Conservation (phyloP, 2,797 vertebrate species). For the Lacerta agilis region DNA sequence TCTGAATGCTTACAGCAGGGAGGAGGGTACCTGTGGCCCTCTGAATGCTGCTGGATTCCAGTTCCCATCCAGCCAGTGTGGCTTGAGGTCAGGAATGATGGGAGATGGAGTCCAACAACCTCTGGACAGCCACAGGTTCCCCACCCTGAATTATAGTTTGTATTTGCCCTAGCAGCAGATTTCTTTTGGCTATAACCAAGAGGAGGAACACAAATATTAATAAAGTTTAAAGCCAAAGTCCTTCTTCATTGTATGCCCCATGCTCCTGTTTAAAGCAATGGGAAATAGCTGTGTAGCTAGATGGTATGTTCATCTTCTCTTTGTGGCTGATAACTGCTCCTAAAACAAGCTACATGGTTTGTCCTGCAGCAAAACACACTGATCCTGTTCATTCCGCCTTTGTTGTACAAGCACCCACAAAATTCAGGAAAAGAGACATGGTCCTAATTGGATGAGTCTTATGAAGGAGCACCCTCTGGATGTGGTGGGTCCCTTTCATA, state of each 20-base stretch:
- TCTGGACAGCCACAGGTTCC: too few relatives aligned
- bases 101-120: too few relatives aligned
- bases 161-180: background rate
- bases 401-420: background rate
- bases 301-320: background rate
- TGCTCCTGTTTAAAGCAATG: background rate
- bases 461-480: background rate
- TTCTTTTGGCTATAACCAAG: background rate
- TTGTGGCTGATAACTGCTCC: background rate
- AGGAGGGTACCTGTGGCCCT: too few relatives aligned
- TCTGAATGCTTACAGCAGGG: background rate
- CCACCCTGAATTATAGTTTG: background rate
- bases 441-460: background rate
- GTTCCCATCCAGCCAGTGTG: too few relatives aligned
- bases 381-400: background rate
- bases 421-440: background rate
- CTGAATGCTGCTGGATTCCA: too few relatives aligned
- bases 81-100: too few relatives aligned
- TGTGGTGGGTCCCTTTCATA: slow-evolving; percentile 68
- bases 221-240: background rate
- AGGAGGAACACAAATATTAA: background rate
- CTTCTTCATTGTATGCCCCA: background rate
- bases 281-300: background rate
- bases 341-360: background rate
- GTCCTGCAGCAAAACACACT: background rate